phyloP scores from a whole-genome alignment of 2,888 invertebrate genomes.

The Chirona hameri region DNA sequence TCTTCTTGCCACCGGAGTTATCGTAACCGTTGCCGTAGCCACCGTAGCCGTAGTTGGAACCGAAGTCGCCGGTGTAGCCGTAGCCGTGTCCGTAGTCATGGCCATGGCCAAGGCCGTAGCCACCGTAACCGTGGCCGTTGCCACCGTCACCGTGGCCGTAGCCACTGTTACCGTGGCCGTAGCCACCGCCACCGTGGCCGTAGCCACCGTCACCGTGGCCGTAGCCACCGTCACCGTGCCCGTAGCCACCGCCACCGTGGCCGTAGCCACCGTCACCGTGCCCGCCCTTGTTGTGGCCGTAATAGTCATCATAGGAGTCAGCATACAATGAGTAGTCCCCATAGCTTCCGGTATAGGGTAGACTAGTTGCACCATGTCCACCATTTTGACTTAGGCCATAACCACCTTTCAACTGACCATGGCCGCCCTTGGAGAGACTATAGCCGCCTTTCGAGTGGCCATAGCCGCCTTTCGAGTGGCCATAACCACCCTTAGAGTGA shows the following conservation, averaged over 20 bases:
- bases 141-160: background rate
- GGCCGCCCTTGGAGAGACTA: too few relatives aligned
- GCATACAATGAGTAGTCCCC: too few relatives aligned
- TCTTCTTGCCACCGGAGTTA: background rate
- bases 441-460: too few relatives aligned
- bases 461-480: too few relatives aligned
- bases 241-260: background rate
- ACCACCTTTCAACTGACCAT: too few relatives aligned
- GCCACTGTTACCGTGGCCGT: background rate
- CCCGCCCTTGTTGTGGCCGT: too few relatives aligned
- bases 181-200: background rate
- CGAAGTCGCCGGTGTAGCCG: background rate
- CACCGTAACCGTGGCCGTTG: background rate
- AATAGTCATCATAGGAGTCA: too few relatives aligned
- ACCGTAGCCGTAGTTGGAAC: background rate
- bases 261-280: background rate
- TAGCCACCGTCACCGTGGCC: background rate
- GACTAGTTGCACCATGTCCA: too few relatives aligned
- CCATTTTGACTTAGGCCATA: too few relatives aligned
- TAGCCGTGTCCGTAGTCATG: background rate
- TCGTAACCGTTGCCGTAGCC: background rate
- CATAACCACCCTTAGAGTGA: too few relatives aligned
- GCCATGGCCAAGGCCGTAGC: background rate
- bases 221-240: background rate
- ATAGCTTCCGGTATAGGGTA: too few relatives aligned